Percentiles rank a stretch among this genome's conserved stretches.
Conservation (phyloP, 1,140 invertebrate genomes). For the Cydia strobilella region DNA sequence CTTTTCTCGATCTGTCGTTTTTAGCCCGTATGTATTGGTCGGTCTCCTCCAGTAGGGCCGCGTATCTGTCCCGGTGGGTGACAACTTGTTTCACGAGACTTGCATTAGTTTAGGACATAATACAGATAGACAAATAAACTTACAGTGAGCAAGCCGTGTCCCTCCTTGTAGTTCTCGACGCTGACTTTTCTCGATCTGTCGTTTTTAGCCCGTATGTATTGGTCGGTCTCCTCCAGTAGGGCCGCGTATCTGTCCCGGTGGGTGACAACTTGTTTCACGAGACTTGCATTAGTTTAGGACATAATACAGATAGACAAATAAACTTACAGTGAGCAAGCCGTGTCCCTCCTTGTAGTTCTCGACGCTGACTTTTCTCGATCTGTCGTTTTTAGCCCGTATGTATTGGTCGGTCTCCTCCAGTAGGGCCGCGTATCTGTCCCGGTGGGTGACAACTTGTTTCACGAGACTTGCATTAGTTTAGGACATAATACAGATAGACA, state of each 20-base stretch:
- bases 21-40: constrained; percentile 87
- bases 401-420: constrained; percentile 91
- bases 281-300: too few species aligned
- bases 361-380: constrained; percentile 61
- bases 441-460: constrained; percentile 79
- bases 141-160: constrained; percentile 39
- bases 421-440: constrained; percentile 87
- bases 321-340: constrained; percentile 33
- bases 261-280: constrained; percentile 54
- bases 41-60: constrained; percentile 88
- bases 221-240: constrained; percentile 89
- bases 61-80: constrained; percentile 88
- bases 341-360: constrained; percentile 56
- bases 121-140: too few species aligned
- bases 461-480: too few species aligned
- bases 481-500: too few species aligned
- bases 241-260: constrained; percentile 89
- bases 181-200: constrained; percentile 63
- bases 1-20: constrained; percentile 62
- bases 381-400: constrained; percentile 81
- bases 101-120: too few species aligned
- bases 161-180: constrained; percentile 56
- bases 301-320: too few species aligned
- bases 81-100: too few species aligned
- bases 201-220: constrained; percentile 84